Base-by-base conservation (phyloP, 2,888 invertebrate genomes). In the Cataglyphis albicans region DNA sequence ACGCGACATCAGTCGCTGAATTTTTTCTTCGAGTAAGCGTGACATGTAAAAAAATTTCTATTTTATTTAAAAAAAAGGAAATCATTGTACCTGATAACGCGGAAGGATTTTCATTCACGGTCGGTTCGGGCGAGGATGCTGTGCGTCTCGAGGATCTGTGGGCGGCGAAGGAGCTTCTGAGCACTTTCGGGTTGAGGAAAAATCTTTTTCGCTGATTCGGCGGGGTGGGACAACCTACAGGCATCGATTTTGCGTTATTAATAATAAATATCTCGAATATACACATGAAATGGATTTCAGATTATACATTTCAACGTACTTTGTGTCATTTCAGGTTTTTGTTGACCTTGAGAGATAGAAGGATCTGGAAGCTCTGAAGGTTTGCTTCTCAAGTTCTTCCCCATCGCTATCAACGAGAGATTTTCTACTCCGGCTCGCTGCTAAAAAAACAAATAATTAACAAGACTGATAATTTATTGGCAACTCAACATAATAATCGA, bases 141-240 rank as follows among this genome's bases (percentile, higher is more conserved):
- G 90, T 91, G 72, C 93, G 89, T 38, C 92, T 91, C 57, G 92
- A 87, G 59, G 91, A 94, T 92, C 92, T 94, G 92, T 91, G 95
- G 88, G 94, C 95, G 93, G 88, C 96, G 92, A 98, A 97, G n/a
- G 98, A 97, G 94, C 97, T 98, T 85, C 97, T 96, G 85, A 98
- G 95, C 41, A 97, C 97, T 94, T 97, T 98, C 12, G 98, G 97
- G 91, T 97, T 98, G 65, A 98, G 96, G 95, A 98, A 97, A 95
- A 98, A 97, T 95, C 97, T 96, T 94, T 97, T 96, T 90, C 97
- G 96, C 86, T 96, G 96, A 91, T 97, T 97, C 0, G 97, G 97
- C 65, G 98, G 98, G 70, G 98, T 98, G 65, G 98, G 98, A 92
- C 98, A 98, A 89, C 95, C 95, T 95, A 25, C 0, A 10, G 3